Evolutionary conservation across 1,140 invertebrate species (phyloP).

Genomic region (Gryllus bimaculatus): DNA sequence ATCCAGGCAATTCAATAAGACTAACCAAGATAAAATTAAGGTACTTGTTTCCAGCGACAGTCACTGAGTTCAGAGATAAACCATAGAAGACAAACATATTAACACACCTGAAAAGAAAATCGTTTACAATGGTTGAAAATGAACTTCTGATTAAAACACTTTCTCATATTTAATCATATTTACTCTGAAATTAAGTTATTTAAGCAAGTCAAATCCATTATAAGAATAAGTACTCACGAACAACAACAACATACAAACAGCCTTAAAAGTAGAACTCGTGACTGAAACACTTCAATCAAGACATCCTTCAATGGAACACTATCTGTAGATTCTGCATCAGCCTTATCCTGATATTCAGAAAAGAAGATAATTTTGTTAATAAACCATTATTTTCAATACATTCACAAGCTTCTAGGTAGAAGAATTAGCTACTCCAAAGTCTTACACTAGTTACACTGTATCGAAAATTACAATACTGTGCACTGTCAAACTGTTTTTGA

Average conservation of each 20-base stretch:
- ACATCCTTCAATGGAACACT: background rate
- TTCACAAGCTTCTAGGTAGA: too few relatives aligned
- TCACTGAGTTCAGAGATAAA: constrained; percentile 39
- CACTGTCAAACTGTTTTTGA: background rate
- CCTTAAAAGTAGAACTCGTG: background rate
- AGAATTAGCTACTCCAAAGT: too few relatives aligned
- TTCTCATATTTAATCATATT: background rate
- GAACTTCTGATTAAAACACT: background rate
- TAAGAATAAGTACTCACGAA: background rate
- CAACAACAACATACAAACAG: background rate
- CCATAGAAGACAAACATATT: constrained; percentile 42
- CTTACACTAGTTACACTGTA: background rate
- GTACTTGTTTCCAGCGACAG: constrained; percentile 39
- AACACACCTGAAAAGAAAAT: constrained; percentile 32
- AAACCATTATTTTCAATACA: too few relatives aligned
- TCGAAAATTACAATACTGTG: background rate
- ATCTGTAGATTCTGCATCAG: background rate
- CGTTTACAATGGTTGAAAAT: background rate
- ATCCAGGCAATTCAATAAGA: constrained; percentile 31
- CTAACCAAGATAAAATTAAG: constrained; percentile 26
- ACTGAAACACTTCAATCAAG: background rate
- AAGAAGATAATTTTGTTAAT: background rate
- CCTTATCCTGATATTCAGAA: background rate
- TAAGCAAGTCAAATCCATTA: too few relatives aligned
- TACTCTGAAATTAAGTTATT: too few relatives aligned